Evolutionary conservation across 1,140 invertebrate genomes (phyloP).

Genomic region (Drosophila trapezifrons): DNA sequence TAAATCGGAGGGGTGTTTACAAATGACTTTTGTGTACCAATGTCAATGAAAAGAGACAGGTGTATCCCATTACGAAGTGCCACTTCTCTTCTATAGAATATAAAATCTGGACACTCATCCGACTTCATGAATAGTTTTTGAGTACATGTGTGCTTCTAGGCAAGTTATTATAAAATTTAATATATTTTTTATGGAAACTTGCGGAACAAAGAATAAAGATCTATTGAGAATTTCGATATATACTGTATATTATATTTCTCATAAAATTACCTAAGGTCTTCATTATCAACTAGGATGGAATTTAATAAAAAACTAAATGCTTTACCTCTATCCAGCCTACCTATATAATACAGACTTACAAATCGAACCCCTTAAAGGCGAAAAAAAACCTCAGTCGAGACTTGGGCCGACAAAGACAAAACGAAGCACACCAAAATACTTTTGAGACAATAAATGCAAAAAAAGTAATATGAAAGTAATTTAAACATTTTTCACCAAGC

Average conservation of each 20-base stretch:
- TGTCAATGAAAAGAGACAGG: neutral
- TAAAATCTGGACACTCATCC: neutral
- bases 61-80: neutral
- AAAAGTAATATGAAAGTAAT: constrained; percentile 79
- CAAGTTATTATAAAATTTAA: too few relatives aligned
- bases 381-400: constrained; percentile 39
- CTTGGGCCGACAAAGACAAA: constrained; percentile 8
- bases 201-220: too few relatives aligned
- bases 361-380: neutral
- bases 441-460: constrained; percentile 62
- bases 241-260: too few relatives aligned
- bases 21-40: constrained; percentile 2
- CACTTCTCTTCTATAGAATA: neutral
- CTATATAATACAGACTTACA: neutral
- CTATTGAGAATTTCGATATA: too few relatives aligned
- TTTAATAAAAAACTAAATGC: neutral
- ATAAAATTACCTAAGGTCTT: too few relatives aligned
- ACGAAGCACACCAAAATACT: constrained; percentile 44
- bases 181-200: too few relatives aligned
- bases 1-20: neutral
- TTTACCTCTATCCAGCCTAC: neutral
- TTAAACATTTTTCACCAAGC: constrained; percentile 49
- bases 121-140: too few relatives aligned
- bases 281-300: too few relatives aligned
- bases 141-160: too few relatives aligned